phyloP scores from a whole-genome alignment of 2,888 invertebrate genomes.

The Ditylenchus weischeri region DNA sequence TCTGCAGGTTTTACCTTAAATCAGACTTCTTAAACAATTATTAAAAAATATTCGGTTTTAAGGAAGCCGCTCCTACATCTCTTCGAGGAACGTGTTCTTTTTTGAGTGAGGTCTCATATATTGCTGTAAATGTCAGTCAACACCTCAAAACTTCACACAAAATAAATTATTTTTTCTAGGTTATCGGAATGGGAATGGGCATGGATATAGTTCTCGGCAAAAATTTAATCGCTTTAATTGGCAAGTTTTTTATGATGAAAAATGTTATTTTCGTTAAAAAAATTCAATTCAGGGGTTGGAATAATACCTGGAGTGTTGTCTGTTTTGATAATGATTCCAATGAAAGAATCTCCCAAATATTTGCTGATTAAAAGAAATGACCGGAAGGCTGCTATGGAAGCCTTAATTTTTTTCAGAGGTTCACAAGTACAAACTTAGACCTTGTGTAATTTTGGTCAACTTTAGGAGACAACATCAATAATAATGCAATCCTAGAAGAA shows the following conservation, averaged over 20 bases:
- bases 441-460: neutral
- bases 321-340: constrained; percentile 40
- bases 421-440: neutral
- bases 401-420: constrained; percentile 40
- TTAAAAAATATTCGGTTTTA: neutral
- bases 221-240: constrained; percentile 23
- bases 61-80: constrained; percentile 43
- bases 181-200: constrained; percentile 45
- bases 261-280: constrained; percentile 1
- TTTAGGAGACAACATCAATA: constrained; percentile 34
- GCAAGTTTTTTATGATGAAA: constrained; percentile 11
- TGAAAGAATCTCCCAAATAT: constrained; percentile 43
- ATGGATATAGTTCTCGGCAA: constrained; percentile 36
- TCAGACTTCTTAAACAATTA: too few relatives aligned
- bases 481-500: constrained; percentile 32
- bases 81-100: constrained; percentile 41
- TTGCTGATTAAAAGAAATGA: constrained; percentile 29
- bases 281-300: constrained; percentile 29
- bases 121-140: constrained; percentile 26
- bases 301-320: constrained; percentile 37
- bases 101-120: constrained; percentile 40
- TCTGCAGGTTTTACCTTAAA: constrained; percentile 30
- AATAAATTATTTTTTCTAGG: constrained; percentile 20
- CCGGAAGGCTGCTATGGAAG: constrained; percentile 22
- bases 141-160: neutral